phyloP scores from a whole-genome alignment of 2,888 invertebrate genomes.

The Amiota mariae region DNA sequence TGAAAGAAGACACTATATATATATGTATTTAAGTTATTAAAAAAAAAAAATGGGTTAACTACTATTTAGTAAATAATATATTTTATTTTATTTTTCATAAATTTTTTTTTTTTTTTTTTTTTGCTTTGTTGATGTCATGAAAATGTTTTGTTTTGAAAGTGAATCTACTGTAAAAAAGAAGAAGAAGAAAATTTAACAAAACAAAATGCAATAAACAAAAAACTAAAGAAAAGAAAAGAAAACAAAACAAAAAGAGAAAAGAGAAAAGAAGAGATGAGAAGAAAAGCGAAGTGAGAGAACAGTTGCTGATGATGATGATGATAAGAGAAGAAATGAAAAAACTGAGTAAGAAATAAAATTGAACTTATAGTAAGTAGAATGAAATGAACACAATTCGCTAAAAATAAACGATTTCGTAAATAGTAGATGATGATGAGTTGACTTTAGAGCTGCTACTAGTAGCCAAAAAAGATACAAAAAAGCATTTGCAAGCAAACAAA shows the following conservation, averaged over 20 bases:
- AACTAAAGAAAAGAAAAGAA: neutral
- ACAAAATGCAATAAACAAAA: neutral
- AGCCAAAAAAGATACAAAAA: constrained; percentile 7
- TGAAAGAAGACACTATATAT: too few species aligned
- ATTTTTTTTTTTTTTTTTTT: too few species aligned
- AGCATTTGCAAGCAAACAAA: neutral
- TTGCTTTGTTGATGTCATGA: too few species aligned
- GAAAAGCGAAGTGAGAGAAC: neutral
- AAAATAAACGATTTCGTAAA: constrained; percentile 21
- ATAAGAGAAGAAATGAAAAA: neutral
- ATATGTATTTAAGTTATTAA: too few species aligned
- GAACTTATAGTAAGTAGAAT: too few species aligned
- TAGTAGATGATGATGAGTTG: neutral
- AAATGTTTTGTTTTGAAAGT: too few species aligned
- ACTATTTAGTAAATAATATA: too few species aligned
- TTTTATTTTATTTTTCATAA: too few species aligned
- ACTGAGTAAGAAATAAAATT: neutral
- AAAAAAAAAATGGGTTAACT: too few species aligned
- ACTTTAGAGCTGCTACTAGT: neutral
- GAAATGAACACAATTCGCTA: constrained; percentile 11
- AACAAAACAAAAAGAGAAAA: neutral
- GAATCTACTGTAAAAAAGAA: too few species aligned
- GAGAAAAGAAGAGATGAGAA: neutral
- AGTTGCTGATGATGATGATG: too few species aligned
- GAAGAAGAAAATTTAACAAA: too few species aligned